phyloP scores from a whole-genome alignment of 2,888 invertebrate species.

The Euproctis similis region DNA sequence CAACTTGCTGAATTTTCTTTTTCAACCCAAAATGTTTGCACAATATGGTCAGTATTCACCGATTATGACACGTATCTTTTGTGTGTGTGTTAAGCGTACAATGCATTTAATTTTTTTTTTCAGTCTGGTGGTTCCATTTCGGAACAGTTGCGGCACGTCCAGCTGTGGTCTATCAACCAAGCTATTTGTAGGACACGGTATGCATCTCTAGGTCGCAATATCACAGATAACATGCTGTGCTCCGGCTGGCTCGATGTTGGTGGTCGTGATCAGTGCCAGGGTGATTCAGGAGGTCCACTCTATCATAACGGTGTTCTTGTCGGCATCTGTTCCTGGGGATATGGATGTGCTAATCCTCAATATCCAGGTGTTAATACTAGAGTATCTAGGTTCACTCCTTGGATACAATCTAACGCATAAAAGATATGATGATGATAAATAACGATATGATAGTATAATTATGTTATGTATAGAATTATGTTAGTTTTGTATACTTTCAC shows the following conservation, averaged over 20 bases:
- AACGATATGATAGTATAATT: too few species aligned
- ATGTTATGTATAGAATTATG: too few species aligned
- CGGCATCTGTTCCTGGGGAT: conserved; percentile 29
- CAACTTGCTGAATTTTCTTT: too few species aligned
- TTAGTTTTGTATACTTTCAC: too few species aligned
- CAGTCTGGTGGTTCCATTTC: conserved; percentile 12
- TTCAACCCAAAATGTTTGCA: too few species aligned
- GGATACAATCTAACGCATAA: conserved; percentile 24
- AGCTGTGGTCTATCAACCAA: conserved; percentile 33
- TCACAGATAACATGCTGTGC: conserved; percentile 42
- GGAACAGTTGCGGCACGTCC: conserved; percentile 28
- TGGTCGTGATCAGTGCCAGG: conserved; percentile 32
- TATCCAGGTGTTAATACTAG: conserved; percentile 33
- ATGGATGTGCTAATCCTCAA: conserved; percentile 18
- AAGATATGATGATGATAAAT: too few species aligned
- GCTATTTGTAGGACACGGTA: conserved; percentile 17
- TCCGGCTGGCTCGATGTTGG: conserved; percentile 38
- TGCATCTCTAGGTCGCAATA: conserved; percentile 5
- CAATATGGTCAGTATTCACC: too few species aligned
- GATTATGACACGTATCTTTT: too few species aligned
- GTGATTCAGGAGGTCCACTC: conserved; percentile 40
- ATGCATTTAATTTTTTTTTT: not conserved
- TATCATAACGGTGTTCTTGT: conserved; percentile 31
- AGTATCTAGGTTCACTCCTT: conserved; percentile 28
- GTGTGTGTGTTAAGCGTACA: too few species aligned